Base-by-base conservation (phyloP, 2,888 invertebrate genomes). In the Cataglyphis livida region DNA sequence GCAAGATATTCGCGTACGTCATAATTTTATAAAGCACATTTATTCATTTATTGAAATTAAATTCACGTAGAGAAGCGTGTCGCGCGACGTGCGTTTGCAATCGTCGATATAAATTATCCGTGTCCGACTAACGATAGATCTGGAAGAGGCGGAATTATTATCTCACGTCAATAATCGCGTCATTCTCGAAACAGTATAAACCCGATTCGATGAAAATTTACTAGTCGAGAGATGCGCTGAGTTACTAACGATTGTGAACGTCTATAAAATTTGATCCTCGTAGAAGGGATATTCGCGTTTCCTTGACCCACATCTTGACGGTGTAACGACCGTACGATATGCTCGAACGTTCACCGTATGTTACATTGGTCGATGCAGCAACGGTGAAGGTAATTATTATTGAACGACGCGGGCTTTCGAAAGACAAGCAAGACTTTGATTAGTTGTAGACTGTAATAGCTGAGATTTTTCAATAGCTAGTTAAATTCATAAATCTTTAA, bases 271-370 rank as follows among this genome's bases (percentile, higher is more conserved):
- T 71, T 59, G 41, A 70, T 41, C 41, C 10, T 25, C 4, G 35
- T 81, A 32, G 38, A 51, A 70, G 18, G 78, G 59, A 79, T n/a
- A 41, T 51, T 12, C 38, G 10, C 38, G 21, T 28, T 68, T 87
- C 85, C 89, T 89, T 87, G 89, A 82, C 89, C 85, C 9, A 89
- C 48, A 89, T 88, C 54, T 68, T 9, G 44, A 7, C 5, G 10
- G 12, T n/a, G 48, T 64, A 71, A 48, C 32, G 48, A 9, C 38
- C 18, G 25, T 28, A n/a, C 73, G 59, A 21, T 21, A 10, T 7
- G 51, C 7, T 41, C 28, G 41, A 41, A 41, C 54, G n/a, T 68
- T 78, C 21, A 35, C 44, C 51, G 12, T 70, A 59, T 59, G 59
- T 35, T 68, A 41, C 51, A 51, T 21, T 4, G 41, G 12, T 70